Evolutionary conservation across 2,113 vertebrate genomes (phyloP).

Genomic region (Ochotona princeps): DNA sequence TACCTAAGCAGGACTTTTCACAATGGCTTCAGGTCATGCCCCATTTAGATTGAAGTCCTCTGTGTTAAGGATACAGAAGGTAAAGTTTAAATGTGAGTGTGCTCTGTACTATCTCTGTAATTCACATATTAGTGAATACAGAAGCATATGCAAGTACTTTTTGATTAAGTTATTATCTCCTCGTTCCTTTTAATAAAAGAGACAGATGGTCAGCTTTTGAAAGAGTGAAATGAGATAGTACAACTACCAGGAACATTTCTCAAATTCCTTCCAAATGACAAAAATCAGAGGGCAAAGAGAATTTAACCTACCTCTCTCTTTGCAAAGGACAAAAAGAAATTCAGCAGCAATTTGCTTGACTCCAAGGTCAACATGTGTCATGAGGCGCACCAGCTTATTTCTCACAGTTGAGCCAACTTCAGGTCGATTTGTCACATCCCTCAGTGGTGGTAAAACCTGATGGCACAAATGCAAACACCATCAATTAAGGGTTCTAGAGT

Average conservation of each 20-base stretch:
- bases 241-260: constrained; percentile 34
- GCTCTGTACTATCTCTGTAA: neutral
- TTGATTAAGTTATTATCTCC: constrained; percentile 29
- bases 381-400: constrained; percentile 97
- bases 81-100: neutral
- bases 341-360: constrained; percentile 98
- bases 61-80: neutral
- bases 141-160: neutral
- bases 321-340: constrained; percentile 98
- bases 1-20: constrained; percentile 11
- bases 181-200: constrained; percentile 2
- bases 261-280: constrained; percentile 30
- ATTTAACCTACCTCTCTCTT: constrained; percentile 93
- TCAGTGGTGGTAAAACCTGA: constrained; percentile 96
- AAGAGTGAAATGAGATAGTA: constrained; percentile 33
- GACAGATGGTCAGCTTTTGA: neutral
- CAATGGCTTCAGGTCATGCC: neutral
- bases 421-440: constrained; percentile 95
- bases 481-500: constrained; percentile 56
- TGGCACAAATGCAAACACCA: constrained; percentile 56
- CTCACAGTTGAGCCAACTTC: constrained; percentile 95
- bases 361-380: constrained; percentile 97
- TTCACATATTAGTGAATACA: neutral
- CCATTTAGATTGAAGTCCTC: neutral
- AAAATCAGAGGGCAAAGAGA: constrained; percentile 36